Conservation (phyloP, 1,140 invertebrate species). For the Globodera ellingtonae region DNA sequence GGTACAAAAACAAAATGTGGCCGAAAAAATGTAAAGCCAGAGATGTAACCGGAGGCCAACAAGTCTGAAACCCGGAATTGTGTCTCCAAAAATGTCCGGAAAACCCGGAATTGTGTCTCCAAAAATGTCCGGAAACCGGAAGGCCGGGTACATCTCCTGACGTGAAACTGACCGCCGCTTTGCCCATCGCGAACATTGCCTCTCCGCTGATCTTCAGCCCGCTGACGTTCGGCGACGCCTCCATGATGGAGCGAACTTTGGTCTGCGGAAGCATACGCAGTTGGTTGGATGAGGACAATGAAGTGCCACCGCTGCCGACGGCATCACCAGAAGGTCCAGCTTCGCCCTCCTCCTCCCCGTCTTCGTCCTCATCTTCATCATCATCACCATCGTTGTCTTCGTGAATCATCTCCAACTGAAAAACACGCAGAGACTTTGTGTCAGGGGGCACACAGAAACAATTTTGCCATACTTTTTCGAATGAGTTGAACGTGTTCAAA, state of each 20-base stretch:
- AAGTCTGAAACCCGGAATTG: too few relatives aligned
- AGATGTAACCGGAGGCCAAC: too few relatives aligned
- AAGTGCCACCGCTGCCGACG: background rate
- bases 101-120: too few relatives aligned
- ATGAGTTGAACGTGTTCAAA: too few relatives aligned
- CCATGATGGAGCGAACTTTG: constrained; percentile 32
- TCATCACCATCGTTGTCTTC: background rate
- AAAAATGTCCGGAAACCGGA: too few relatives aligned
- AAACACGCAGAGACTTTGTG: background rate
- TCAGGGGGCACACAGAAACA: too few relatives aligned
- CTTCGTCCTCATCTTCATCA: constrained; percentile 1
- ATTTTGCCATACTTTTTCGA: too few relatives aligned
- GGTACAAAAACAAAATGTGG: background rate
- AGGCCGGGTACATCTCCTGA: too few relatives aligned
- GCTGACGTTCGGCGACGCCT: constrained; percentile 12
- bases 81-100: too few relatives aligned
- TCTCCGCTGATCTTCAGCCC: constrained; percentile 23
- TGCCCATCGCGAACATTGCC: constrained; percentile 34
- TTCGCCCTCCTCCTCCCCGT: background rate
- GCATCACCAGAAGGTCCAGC: background rate
- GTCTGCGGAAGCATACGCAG: constrained; percentile 21
- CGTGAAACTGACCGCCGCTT: constrained; percentile 27
- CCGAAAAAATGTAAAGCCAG: too few relatives aligned
- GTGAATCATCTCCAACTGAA: background rate
- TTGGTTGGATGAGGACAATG: background rate